Evolutionary conservation across 2,888 invertebrate species (phyloP).

Genomic region (Ommatoiulus sabulosus): DNA sequence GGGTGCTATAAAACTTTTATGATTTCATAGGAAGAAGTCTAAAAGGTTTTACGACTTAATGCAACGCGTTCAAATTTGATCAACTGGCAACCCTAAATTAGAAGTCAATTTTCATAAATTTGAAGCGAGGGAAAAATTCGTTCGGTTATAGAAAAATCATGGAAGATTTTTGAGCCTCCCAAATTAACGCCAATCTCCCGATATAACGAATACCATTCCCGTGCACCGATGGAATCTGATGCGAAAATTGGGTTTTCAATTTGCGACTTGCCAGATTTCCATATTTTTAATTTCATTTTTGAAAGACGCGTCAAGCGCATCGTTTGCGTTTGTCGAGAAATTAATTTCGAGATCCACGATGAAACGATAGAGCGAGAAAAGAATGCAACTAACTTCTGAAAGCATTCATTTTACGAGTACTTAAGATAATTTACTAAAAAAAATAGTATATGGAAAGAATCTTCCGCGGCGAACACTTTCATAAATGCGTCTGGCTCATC

Average conservation of each 20-base stretch:
- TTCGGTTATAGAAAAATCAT: background rate
- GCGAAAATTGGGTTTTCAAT: background rate
- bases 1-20: constrained; percentile 40
- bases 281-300: constrained; percentile 16
- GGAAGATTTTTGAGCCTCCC: background rate
- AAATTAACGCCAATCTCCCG: constrained; percentile 30
- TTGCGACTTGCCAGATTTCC: background rate
- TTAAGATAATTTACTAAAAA: background rate
- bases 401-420: background rate
- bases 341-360: background rate
- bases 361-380: background rate
- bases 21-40: constrained; percentile 42
- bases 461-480: background rate
- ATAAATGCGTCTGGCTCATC: background rate
- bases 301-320: background rate
- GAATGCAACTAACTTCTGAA: background rate
- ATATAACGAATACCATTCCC: background rate
- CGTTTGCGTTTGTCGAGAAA: background rate
- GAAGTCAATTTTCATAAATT: constrained; percentile 47
- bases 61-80: constrained; percentile 19
- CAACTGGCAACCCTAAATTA: constrained; percentile 31
- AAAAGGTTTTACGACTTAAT: constrained; percentile 41
- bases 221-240: background rate
- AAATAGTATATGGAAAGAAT: background rate
- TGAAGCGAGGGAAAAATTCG: background rate